Base-by-base conservation (phyloP, 2,113 vertebrate genomes). In the Tychaedon coryphoeus region DNA sequence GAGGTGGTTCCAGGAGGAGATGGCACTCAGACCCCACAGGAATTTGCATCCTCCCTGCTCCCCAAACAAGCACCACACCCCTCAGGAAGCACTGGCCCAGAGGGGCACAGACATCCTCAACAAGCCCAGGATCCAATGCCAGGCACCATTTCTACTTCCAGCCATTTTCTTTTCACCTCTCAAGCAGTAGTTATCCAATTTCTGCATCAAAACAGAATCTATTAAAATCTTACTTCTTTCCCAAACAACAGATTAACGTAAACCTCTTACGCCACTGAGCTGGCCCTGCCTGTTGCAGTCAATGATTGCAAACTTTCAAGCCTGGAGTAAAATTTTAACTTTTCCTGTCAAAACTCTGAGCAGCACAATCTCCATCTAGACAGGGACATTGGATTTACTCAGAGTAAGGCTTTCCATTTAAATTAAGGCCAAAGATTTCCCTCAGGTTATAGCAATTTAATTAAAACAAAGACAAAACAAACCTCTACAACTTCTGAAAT, bases 381-480 rank as follows among this genome's bases (percentile, higher is more conserved):
- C 3, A 14, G n/a, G 45, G 42, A 73, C 19, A 54, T 1, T 83
- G 72, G 67, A 77, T 86, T 86, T 73, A 71, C 54, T 54, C 42
- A 10, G 79, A 53, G 25, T 50, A 65, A 81, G 34, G 26, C 64
- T 90, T 69, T 65, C 58, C 6, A 3, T 88, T 95, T 88, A 76
- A 92, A 95, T 94, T 50, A 90, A 95, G 51, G 87, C 12, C 5
- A 54, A 90, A 88, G 50, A 93, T 92, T 94, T 79, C 91, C 88
- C 93, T 38, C 86, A 92, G 88, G 85, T 95, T 93, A 88, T 19
- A 47, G 78, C 67, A 73, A 93, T 86, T 93, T 95, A 92, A 97
- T 97, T 96, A 95, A 94, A 97, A 73, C 60, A 80, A 94, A 95
- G 82, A 50, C 76, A 90, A 94, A 88, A 45, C 88, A 93, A 96